Evolutionary conservation across 2,888 invertebrate genomes (phyloP).

Genomic region (Fragum fragum): DNA sequence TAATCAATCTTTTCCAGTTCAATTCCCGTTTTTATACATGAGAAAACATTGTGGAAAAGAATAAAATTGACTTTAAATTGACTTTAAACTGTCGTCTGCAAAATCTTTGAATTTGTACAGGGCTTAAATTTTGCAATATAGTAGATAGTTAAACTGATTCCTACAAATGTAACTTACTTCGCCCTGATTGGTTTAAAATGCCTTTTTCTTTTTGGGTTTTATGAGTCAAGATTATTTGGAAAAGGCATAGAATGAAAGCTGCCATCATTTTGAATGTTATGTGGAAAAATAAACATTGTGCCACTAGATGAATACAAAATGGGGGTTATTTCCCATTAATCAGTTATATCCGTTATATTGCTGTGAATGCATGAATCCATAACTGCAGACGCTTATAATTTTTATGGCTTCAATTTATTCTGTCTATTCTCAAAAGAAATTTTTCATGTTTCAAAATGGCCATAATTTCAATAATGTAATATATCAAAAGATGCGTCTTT

Average conservation of each 20-base stretch:
- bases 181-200: no score
- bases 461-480: constrained; percentile 26
- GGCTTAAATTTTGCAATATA: no score
- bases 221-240: not conserved
- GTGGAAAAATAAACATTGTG: not conserved
- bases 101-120: no score
- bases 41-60: no score
- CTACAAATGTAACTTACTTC: no score
- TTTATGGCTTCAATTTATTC: constrained; percentile 23
- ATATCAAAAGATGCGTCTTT: constrained; percentile 3
- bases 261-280: not conserved
- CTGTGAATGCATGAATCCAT: constrained; percentile 15
- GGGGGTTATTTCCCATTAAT: constrained; percentile 21
- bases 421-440: constrained; percentile 22
- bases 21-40: no score
- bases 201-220: not conserved
- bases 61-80: no score
- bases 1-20: no score
- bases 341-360: constrained; percentile 4
- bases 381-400: constrained; percentile 17
- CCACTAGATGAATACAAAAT: not conserved
- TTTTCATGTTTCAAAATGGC: constrained; percentile 24
- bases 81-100: no score
- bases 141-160: no score
- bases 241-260: not conserved